Evolutionary conservation across 30 jellyfish, hydroid and myxozoan genomes (phyloP).

Genomic region (Cassiopea andromeda): DNA sequence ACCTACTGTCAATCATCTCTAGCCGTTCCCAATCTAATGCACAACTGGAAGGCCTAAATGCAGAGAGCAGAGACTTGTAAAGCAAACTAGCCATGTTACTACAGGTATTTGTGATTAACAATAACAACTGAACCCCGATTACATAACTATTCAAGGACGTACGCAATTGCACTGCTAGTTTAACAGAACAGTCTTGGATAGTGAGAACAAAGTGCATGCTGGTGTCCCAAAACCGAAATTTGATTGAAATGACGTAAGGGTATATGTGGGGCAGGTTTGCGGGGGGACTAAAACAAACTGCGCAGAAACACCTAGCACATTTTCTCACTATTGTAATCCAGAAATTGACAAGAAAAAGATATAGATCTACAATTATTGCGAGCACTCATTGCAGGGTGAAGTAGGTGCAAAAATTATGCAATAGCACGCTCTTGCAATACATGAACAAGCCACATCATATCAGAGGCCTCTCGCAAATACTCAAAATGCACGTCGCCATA

Average conservation of each 20-base stretch:
- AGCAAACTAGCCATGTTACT: too few species aligned
- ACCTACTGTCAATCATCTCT: too few species aligned
- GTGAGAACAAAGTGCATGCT: neutral
- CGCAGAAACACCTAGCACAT: neutral
- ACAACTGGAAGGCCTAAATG: too few species aligned
- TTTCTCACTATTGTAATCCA: too few species aligned
- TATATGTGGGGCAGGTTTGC: neutral
- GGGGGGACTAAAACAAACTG: neutral
- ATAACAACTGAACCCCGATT: neutral
- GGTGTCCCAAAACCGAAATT: slow-evolving; percentile 13
- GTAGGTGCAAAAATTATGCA: neutral
- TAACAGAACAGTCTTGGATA: neutral
- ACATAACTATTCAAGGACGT: neutral
- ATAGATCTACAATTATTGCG: too few species aligned
- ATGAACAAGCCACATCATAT: neutral
- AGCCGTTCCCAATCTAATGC: too few species aligned
- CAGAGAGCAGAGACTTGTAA: too few species aligned
- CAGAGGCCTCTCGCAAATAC: neutral
- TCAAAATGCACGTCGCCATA: neutral
- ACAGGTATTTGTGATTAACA: neutral
- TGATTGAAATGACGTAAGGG: neutral
- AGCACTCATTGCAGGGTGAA: too few species aligned
- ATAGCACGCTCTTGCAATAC: neutral
- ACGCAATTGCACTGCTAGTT: neutral
- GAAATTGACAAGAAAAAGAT: too few species aligned